phyloP scores from a whole-genome alignment of 2,797 vertebrate genomes.

The Tauraco hartlaubi region DNA sequence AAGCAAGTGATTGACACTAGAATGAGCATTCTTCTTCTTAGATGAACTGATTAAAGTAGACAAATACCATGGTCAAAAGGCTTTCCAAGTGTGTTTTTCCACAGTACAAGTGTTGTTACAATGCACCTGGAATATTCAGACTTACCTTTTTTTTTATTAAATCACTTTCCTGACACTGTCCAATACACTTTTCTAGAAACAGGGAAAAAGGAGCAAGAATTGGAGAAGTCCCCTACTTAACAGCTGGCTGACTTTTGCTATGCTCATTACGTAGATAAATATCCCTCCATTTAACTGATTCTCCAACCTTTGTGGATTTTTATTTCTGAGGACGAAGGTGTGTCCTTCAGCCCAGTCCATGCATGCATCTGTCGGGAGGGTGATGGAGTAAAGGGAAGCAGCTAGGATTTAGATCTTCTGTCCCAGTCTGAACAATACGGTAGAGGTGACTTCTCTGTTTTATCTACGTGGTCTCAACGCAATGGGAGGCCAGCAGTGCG shows the following conservation, averaged over 20 bases:
- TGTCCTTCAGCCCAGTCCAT: background rate
- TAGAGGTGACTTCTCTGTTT: background rate
- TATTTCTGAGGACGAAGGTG: background rate
- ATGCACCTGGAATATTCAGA: background rate
- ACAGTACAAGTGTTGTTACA: background rate
- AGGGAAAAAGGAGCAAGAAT: background rate
- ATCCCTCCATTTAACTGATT: background rate
- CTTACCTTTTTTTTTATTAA: background rate
- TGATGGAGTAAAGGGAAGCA: background rate
- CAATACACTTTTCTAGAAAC: background rate
- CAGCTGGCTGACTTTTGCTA: background rate
- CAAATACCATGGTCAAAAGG: background rate
- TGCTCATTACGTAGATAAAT: background rate
- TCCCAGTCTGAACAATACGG: fast-evolving
- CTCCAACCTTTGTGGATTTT: background rate
- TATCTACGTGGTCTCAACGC: fast-evolving
- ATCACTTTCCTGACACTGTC: background rate
- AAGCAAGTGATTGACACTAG: background rate
- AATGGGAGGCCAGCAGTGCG: fast-evolving
- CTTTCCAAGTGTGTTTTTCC: background rate
- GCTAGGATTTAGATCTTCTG: background rate
- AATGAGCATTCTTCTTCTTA: background rate
- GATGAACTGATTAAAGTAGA: background rate
- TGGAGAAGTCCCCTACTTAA: background rate
- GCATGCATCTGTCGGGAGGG: background rate